Evolutionary conservation across 2,113 vertebrate species (phyloP).

Genomic region (Marcusenius ussheri): DNA sequence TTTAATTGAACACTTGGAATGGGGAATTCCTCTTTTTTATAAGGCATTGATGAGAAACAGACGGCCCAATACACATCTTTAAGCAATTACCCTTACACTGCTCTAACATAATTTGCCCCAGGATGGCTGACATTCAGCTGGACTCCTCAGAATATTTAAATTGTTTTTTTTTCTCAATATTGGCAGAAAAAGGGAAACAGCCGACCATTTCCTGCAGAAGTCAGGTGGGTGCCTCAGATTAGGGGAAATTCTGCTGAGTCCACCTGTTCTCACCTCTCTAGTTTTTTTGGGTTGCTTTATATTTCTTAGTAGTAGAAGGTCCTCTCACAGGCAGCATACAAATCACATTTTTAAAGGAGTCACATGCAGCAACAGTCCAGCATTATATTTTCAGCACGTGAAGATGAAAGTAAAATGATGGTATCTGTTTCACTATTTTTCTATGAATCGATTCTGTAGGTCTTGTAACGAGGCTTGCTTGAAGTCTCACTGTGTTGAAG

Average conservation of each 20-base stretch:
- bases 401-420: background rate
- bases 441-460: background rate
- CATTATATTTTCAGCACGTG: background rate
- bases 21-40: background rate
- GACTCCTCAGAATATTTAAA: constrained; percentile 4
- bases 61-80: constrained; percentile 38
- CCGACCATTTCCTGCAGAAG: constrained; percentile 33
- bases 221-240: constrained; percentile 46
- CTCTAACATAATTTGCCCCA: constrained; percentile 18
- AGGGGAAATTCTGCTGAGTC: constrained; percentile 35
- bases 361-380: background rate
- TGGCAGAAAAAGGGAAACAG: background rate
- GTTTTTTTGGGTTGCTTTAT: constrained; percentile 14
- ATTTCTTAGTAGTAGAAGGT: background rate
- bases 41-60: constrained; percentile 42
- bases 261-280: constrained; percentile 3
- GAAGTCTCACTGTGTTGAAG: background rate
- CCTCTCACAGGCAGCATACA: background rate
- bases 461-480: background rate
- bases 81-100: constrained; percentile 30
- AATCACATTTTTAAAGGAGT: constrained; percentile 1
- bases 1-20: background rate
- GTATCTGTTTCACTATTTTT: background rate
- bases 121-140: constrained; percentile 18
- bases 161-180: background rate